phyloP scores from a whole-genome alignment of 53 echinoderm and acorn worm species.

The Mesocentrotus franciscanus region DNA sequence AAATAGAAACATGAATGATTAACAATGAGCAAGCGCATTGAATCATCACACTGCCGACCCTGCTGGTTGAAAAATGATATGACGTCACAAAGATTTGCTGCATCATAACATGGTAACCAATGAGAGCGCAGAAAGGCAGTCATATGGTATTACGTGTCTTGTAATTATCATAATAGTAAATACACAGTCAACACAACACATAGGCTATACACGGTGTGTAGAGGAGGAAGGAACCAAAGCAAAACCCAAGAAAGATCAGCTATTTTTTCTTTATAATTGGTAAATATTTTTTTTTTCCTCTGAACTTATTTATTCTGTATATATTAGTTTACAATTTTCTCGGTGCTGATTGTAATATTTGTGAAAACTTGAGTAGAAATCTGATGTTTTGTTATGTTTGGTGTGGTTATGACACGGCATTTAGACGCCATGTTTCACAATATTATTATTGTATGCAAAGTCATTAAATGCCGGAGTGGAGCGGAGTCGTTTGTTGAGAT shows the following conservation, averaged over 20 bases:
- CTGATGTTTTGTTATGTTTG: slow-evolving; percentile 34
- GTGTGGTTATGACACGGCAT: slow-evolving; percentile 63
- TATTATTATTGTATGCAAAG: slow-evolving; percentile 64
- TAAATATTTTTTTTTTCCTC: slow-evolving; percentile 1
- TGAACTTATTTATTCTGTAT: not conserved
- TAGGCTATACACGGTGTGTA: slow-evolving; percentile 12
- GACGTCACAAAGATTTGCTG: slow-evolving; percentile 68
- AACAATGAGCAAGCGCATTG: slow-evolving; percentile 45
- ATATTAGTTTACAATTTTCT: not conserved
- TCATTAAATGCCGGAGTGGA: slow-evolving; percentile 52
- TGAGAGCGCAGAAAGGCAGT: slow-evolving; percentile 60
- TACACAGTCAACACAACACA: slow-evolving; percentile 64
- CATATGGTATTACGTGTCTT: slow-evolving; percentile 69
- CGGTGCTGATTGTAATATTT: not conserved
- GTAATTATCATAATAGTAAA: slow-evolving; percentile 66
- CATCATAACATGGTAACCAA: slow-evolving; percentile 69
- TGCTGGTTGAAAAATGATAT: slow-evolving; percentile 32
- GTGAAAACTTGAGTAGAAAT: not conserved
- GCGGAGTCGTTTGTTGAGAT: slow-evolving; percentile 27
- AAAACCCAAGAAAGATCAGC: slow-evolving; percentile 29
- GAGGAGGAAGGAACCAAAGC: slow-evolving; percentile 42
- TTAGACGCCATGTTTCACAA: slow-evolving; percentile 64
- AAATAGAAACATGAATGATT: not conserved
- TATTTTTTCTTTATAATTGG: not conserved
- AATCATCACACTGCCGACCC: slow-evolving; percentile 10